A percentile compares a stretch with the other conserved stretches of the same genome.
These are phyloP conservation scores for Ciconia boyciana DNA, from an alignment of 2,113 vertebrate species.

Conservation along the genomic window DNA sequence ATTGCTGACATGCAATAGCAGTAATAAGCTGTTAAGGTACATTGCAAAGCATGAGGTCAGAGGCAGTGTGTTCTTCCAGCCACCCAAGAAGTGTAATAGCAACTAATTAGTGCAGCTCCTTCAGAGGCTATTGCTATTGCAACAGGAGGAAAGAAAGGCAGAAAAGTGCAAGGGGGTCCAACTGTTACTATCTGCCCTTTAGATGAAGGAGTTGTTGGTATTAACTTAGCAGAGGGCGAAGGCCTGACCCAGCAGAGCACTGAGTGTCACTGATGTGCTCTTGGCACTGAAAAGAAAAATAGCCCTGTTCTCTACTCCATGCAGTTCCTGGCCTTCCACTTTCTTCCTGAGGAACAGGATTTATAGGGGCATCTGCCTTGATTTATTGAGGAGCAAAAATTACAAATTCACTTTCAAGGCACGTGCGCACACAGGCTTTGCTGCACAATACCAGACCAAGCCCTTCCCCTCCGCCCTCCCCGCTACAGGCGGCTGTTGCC, in stretches of 20 bases:
- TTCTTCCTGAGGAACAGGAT: conserved; percentile 9
- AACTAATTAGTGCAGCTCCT: conserved; percentile 45
- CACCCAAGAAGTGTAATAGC: conserved; percentile 30
- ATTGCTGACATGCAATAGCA: conserved; percentile 9
- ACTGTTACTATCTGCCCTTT: conserved; percentile 19
- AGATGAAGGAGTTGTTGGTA: conserved; percentile 22
- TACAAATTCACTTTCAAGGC: not conserved
- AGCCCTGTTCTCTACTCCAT: not conserved
- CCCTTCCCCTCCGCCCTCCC: not conserved
- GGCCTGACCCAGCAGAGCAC: conserved; percentile 32
- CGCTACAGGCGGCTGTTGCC: rapidly evolving
- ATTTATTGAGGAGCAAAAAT: not conserved
- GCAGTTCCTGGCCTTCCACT: not conserved
- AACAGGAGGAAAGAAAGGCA: not conserved
- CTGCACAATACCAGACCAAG: not conserved
- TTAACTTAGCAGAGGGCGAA: conserved; percentile 30
- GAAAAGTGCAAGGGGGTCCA: not conserved
- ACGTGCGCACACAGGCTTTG: rapidly evolving
- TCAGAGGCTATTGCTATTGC: not conserved
- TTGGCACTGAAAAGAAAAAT: conserved; percentile 27
- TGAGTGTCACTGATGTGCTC: not conserved
- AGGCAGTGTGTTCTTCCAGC: conserved; percentile 27
- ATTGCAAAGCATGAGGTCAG: conserved; percentile 55
- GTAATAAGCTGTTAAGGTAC: conserved; percentile 55
- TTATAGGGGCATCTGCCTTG: conserved; percentile 3